Base-by-base conservation (phyloP, 1,140 invertebrate species). In the Uloborus diversus region DNA sequence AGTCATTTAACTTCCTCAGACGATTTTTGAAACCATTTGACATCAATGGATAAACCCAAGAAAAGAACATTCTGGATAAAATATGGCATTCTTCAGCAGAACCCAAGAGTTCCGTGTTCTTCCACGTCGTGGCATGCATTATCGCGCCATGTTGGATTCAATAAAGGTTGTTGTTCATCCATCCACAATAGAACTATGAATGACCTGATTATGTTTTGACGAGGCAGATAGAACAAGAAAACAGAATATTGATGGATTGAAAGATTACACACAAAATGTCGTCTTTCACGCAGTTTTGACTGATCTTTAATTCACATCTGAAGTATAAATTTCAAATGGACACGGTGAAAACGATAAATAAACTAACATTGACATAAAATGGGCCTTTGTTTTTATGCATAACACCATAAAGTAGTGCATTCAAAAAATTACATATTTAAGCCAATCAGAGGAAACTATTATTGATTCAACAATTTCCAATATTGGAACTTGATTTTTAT, bases 21-120 rank as follows among this genome's bases (percentile, higher is more conserved):
- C 91, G 90, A 42, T 84, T 80, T 7, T 92, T 92, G 4, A 90
- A 88, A 4, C 96, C 96, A 89, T 95, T 96, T 62, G 90, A 84
- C 87, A 98, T 92, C 47, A 98, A 86, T 9, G 93, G 93, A 79
- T 92, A 90, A 0, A 97, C 94, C 96, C 96, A 99, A 80, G 90
- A 88, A 85, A 99, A 97, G 17, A 93, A 87, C 4, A 98, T 87
- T 84, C 91, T 92, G 0, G 94, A 95, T 1, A 92, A 83, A 83
- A 89, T 89, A 32, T 90, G 90, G 13, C 88, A 87, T 79, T 96
- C 93, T 90, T 96, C 93, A 27, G 81, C 69, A 17, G 27, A 20
- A 13, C 64, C 82, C 28, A 57, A 17, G 27, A n/a, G 35, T 57
- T 47, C 23, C 37, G 30, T n/a, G 53, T 79, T 79, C 78, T 47